Percentiles rank a stretch among this genome's conserved stretches.
phyloP scores from a whole-genome alignment of 2,888 invertebrate genomes.

The Caenorhabditis doughertyi region DNA sequence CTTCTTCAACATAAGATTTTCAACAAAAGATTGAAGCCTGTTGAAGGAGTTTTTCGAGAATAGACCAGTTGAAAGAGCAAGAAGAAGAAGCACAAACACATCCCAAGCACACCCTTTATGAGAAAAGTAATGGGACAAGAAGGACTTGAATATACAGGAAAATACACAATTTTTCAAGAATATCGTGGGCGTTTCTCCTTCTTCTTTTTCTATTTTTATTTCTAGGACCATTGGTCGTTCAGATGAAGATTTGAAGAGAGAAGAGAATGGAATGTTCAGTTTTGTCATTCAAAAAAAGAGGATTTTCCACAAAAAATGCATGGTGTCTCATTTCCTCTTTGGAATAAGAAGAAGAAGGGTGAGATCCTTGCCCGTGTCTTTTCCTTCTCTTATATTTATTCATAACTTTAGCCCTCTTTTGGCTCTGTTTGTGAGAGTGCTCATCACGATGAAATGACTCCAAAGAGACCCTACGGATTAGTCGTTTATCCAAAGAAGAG shows the following conservation, averaged over 20 bases:
- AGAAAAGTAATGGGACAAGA: constrained; percentile 50
- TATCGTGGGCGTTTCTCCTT: constrained; percentile 7
- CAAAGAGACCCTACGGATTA: constrained; percentile 38
- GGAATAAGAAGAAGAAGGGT: not conserved
- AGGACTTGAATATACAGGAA: constrained; percentile 35
- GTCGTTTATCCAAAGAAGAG: constrained; percentile 35
- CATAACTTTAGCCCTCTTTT: constrained; percentile 45
- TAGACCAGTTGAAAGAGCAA: too few relatives aligned
- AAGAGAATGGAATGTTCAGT: constrained; percentile 21
- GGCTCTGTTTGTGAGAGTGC: constrained; percentile 20
- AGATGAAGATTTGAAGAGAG: not conserved
- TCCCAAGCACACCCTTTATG: constrained; percentile 30
- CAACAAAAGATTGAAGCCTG: constrained; percentile 20
- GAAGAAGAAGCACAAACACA: constrained; percentile 21
- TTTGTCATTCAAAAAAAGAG: not conserved
- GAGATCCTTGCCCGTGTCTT: not conserved
- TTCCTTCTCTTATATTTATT: constrained; percentile 44
- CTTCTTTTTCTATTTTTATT: not conserved
- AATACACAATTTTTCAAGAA: not conserved
- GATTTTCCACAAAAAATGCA: constrained; percentile 41
- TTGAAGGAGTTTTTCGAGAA: constrained; percentile 21
- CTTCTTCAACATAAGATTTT: constrained; percentile 13
- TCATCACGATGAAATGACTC: constrained; percentile 45
- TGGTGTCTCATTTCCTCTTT: constrained; percentile 49
- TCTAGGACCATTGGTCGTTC: not conserved